Base-by-base conservation (phyloP, 2,113 vertebrate genomes). In the Platysteira castanea region DNA sequence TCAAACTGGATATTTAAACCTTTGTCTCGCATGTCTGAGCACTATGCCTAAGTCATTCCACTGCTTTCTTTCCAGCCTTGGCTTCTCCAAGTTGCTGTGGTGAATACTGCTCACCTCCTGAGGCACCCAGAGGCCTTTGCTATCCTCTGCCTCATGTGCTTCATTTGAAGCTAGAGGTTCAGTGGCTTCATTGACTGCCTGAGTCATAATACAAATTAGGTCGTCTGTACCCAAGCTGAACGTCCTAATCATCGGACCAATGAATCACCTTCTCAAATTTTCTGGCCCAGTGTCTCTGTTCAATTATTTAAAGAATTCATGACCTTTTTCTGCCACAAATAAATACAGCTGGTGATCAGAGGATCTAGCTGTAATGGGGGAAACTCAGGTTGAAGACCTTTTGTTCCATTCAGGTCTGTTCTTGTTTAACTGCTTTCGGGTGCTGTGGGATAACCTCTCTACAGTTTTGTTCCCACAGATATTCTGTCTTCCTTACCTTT, bases 231-330 rank as follows among this genome's bases (percentile, higher is more conserved):
- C 49, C 87, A 90, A 73, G n/a, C 39, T 86, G 92, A 81, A 63
- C 54, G 47, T 86, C 13, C 76, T 63, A 77, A 74, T 84, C 75
- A 54, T 12, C 77, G 88, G 82, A 88, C 57, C 86, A 94, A 33
- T 65, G 90, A 97, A 97, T 73, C 82, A 95, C 28, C 41, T 46
- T 17, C 54, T 90, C 30, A 84, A 84, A 90, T 92, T 94, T 96
- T 95, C 83, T 96, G 63, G 92, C 46, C 71, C 79, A 74, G 54
- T 84, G 56, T 94, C 28, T 93, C 71, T 61, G 27, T 75, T 97
- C 50, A 95, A 95, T 95, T 86, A 97, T 95, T 94, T 86, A 97
- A 59, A 59, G 63, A 94, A 86, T 63, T 21, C 20, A 39, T 77
- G 79, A 83, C 74, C 88, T n/a, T 92, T 86, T 92, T 77, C 67